These are phyloP conservation scores for Drosophila bifasciata DNA, from an alignment of 1,140 invertebrate genomes.

Conservation along the genomic window DNA sequence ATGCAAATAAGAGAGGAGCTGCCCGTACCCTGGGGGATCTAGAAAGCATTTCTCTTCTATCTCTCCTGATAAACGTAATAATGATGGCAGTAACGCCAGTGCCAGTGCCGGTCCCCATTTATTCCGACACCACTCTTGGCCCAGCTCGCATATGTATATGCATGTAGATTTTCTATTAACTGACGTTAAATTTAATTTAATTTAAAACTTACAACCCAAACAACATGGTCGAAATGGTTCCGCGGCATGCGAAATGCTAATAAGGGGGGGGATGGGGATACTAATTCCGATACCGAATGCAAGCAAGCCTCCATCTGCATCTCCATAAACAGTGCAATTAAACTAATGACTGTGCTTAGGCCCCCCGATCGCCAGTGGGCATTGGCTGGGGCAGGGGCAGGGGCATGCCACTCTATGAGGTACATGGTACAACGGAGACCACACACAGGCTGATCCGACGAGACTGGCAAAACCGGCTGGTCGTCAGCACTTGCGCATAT, in stretches of 20 bases:
- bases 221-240: slow-evolving; percentile 56
- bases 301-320: slow-evolving; percentile 8
- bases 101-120: slow-evolving; percentile 13
- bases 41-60: too few relatives aligned
- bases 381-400: background rate
- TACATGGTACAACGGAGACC: slow-evolving; percentile 45
- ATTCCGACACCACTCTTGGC: slow-evolving; percentile 1
- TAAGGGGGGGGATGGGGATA: slow-evolving; percentile 34
- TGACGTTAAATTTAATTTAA: slow-evolving; percentile 81
- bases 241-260: slow-evolving; percentile 69
- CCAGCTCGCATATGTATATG: slow-evolving; percentile 34
- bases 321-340: slow-evolving; percentile 80
- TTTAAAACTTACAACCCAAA: slow-evolving; percentile 69
- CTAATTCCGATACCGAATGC: slow-evolving; percentile 17
- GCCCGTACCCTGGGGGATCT: too few relatives aligned
- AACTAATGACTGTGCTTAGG: slow-evolving; percentile 77
- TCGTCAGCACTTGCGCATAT: slow-evolving; percentile 74
- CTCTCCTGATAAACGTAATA: too few relatives aligned
- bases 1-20: too few relatives aligned
- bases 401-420: slow-evolving; percentile 49
- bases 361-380: slow-evolving; percentile 22
- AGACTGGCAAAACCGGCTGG: slow-evolving; percentile 50
- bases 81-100: too few relatives aligned
- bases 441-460: slow-evolving; percentile 51
- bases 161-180: slow-evolving; percentile 78